Evolutionary conservation across 2,113 vertebrate genomes (phyloP).

Genomic region (Calidris pugnax): DNA sequence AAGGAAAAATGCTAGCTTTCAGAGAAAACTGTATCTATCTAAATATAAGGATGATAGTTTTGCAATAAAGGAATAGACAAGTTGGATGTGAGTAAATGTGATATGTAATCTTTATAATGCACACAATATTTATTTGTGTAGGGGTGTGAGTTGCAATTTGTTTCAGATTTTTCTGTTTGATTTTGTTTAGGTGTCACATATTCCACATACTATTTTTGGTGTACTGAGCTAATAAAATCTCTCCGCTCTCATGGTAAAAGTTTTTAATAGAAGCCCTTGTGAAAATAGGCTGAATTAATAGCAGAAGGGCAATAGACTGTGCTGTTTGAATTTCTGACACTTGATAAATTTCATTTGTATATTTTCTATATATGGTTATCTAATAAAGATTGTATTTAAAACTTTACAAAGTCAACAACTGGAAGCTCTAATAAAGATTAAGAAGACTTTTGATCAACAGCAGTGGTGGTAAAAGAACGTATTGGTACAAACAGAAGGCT

Average conservation of each 20-base stretch:
- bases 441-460: neutral
- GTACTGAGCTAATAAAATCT: neutral
- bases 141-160: neutral
- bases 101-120: neutral
- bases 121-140: neutral
- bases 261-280: neutral
- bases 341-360: neutral
- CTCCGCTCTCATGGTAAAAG: neutral
- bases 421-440: neutral
- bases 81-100: neutral
- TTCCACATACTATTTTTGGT: neutral
- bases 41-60: neutral
- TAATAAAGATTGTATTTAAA: neutral
- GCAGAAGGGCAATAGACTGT: neutral
- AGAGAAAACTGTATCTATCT: neutral
- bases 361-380: neutral
- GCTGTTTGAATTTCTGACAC: neutral
- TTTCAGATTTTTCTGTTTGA: neutral
- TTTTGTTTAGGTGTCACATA: neutral
- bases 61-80: neutral
- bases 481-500: neutral
- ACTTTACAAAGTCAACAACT: neutral
- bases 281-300: neutral
- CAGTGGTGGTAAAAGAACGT: neutral
- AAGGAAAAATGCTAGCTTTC: neutral